These are phyloP conservation scores for Cepaea nemoralis DNA, from an alignment of 1,140 invertebrate genomes.

Conservation along the genomic window DNA sequence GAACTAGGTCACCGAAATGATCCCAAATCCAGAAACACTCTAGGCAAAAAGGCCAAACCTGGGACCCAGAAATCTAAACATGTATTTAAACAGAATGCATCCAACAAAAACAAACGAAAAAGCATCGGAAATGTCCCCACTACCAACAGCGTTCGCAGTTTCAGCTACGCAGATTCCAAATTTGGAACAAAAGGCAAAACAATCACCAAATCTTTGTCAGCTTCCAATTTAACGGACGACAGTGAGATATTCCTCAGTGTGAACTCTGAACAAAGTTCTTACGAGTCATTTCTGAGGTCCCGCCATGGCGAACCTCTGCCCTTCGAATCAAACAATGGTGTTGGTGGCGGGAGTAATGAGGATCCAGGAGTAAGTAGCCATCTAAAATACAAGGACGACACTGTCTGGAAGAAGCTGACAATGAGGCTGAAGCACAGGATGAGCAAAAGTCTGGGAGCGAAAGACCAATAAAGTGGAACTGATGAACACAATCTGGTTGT, in stretches of 20 bases:
- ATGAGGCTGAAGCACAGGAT: neutral
- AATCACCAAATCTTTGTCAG: neutral
- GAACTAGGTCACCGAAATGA: neutral
- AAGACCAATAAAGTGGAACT: neutral
- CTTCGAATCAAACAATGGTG: neutral
- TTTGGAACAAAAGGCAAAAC: slow-evolving; percentile 29
- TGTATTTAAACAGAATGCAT: slow-evolving; percentile 11
- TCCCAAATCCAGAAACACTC: neutral
- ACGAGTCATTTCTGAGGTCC: slow-evolving; percentile 42
- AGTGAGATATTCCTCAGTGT: slow-evolving; percentile 33
- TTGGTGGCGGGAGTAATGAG: neutral
- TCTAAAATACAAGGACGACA: neutral
- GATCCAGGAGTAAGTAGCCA: too few relatives aligned
- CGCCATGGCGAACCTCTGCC: slow-evolving; percentile 27
- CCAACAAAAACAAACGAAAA: slow-evolving; percentile 25
- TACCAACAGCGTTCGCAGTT: slow-evolving; percentile 38
- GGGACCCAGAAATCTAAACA: slow-evolving; percentile 30
- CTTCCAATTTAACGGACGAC: slow-evolving; percentile 3
- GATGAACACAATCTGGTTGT: too few relatives aligned
- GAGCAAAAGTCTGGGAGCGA: neutral
- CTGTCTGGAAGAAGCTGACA: slow-evolving; percentile 44
- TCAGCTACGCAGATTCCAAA: slow-evolving; percentile 50
- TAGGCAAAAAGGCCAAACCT: slow-evolving; percentile 19
- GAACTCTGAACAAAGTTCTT: slow-evolving; percentile 25
- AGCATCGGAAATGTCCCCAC: neutral